Percentiles rank a stretch among this genome's conserved stretches.
Evolutionary conservation across 2,113 vertebrate genomes (phyloP).

Genomic region (Glareola pratincola): DNA sequence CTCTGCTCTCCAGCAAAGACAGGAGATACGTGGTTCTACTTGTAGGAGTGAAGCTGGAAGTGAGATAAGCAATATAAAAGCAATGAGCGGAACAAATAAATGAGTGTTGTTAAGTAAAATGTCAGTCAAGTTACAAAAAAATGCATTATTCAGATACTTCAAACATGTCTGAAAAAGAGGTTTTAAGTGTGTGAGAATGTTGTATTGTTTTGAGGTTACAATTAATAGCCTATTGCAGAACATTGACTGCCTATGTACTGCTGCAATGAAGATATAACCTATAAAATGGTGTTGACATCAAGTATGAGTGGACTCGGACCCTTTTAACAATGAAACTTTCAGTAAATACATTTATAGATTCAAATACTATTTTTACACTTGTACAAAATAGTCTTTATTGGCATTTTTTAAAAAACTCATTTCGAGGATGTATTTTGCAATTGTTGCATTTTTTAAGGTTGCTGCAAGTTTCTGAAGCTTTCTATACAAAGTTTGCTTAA

Average conservation of each 20-base stretch:
- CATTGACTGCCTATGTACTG: not conserved
- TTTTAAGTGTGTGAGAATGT: not conserved
- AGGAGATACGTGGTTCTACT: not conserved
- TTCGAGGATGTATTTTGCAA: not conserved
- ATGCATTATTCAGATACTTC: not conserved
- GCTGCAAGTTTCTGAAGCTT: not conserved
- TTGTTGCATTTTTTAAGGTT: not conserved
- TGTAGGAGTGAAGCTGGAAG: not conserved
- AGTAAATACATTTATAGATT: not conserved
- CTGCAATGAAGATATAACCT: not conserved
- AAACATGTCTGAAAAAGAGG: not conserved
- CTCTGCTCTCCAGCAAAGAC: not conserved
- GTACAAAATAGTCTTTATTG: not conserved
- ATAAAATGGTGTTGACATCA: not conserved
- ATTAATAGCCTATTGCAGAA: not conserved
- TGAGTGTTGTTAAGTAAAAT: not conserved
- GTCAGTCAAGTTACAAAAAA: not conserved
- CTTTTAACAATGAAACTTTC: not conserved
- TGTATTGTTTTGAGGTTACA: not conserved
- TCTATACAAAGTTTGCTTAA: not conserved
- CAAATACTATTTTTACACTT: not conserved
- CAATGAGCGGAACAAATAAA: not conserved
- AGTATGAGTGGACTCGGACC: not conserved
- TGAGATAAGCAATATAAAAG: not conserved
- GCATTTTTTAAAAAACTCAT: not conserved